Base-by-base conservation (phyloP, 92 coral and sea anemone genomes). In the Muricea muricata region DNA sequence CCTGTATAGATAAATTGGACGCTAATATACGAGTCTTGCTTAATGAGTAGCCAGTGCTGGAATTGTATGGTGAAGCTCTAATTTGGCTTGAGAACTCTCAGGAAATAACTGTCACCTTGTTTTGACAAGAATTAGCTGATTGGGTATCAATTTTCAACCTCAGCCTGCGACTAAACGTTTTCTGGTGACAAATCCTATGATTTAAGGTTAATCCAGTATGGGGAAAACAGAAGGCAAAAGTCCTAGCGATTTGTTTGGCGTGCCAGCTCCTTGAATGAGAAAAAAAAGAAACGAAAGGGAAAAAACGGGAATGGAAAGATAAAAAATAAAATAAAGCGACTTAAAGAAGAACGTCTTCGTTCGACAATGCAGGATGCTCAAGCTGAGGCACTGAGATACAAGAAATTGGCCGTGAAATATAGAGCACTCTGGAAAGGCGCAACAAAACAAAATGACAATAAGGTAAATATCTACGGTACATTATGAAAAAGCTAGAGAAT, bases 221-320 rank as follows among this genome's bases (percentile, higher is more conserved):
- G 70, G 31, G 21, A 63, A 26, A 25, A 63, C 32, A 13, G 9
- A 26, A 31, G 70, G 15, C 7, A 63, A 63, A 63, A 31, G 42
- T 37, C 9, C 42, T 37, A 37, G 70, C 70, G 24, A 63, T 63
- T 63, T 25, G 70, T 63, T 25, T 63, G 70, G 70, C 70, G 24
- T 63, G 70, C 70, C 4, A 63, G 24, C 39, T 63, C 24, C 10
- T 63, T 63, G 24, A 63, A 63, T 63, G 70, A 63, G 70, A 63
- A 63, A 63, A 32, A 63, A 31, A 63, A 63, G 70, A 63, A 63
- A 63, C 39, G 70, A 63, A 31, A 63, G 70, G 39, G 21, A 63
- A 63, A 63, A 63, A 63, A 8, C 12, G 39, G 15, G 32, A 25
- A 3, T 8, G 39, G 65, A 55, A 6, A 18, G 15, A 1, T 10